phyloP scores from a whole-genome alignment of 2,113 vertebrate species.

The Nothocercus nigrocapillus region DNA sequence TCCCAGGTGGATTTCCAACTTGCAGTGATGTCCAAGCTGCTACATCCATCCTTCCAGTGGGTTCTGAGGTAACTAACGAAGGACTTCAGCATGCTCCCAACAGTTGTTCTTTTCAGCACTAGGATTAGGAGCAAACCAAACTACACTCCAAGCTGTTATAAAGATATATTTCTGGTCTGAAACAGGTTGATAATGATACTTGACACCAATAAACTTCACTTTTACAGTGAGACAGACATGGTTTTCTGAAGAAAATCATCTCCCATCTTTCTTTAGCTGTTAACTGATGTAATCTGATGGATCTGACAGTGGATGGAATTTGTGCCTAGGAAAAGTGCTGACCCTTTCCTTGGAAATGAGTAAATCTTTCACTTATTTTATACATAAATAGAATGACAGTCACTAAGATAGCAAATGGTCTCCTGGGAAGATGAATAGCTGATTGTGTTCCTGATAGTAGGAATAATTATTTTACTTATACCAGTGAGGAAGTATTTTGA shows the following conservation, averaged over 20 bases:
- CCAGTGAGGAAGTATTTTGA: background rate
- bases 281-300: background rate
- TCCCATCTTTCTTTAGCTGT: background rate
- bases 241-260: slow-evolving; percentile 4
- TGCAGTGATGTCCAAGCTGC: background rate
- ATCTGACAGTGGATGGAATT: slow-evolving; percentile 20
- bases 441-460: background rate
- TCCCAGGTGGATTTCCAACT: background rate
- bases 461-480: background rate
- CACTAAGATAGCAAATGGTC: background rate
- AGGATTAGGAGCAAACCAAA: background rate
- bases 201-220: background rate
- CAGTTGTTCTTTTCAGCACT: background rate
- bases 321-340: background rate
- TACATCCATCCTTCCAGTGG: background rate
- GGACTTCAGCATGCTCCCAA: background rate
- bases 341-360: slow-evolving; percentile 22
- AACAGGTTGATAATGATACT: background rate
- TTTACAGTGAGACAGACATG: background rate
- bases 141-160: background rate
- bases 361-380: background rate
- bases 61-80: background rate
- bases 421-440: slow-evolving; percentile 19
- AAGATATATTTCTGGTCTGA: background rate
- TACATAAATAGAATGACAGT: slow-evolving; percentile 7